These are phyloP conservation scores for Agrenia bidenticulata DNA, from an alignment of 2,888 invertebrate species.

Conservation along the genomic window DNA sequence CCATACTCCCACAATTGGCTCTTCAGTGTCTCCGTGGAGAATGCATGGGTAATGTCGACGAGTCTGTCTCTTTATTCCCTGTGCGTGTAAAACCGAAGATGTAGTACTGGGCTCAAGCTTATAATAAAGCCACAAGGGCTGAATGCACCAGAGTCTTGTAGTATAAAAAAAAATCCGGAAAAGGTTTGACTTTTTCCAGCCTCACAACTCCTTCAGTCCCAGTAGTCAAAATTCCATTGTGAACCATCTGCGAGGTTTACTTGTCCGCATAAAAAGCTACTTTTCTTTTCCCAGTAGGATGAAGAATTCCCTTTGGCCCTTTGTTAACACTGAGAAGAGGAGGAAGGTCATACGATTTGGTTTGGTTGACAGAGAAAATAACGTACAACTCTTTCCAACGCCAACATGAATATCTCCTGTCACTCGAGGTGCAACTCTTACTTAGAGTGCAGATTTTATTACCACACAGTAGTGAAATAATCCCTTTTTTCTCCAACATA, in stretches of 20 bases:
- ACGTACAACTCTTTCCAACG: background rate
- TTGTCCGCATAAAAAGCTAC: background rate
- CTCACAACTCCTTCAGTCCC: too few relatives aligned
- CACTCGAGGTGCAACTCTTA: background rate
- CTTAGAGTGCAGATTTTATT: background rate
- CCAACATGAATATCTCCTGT: background rate
- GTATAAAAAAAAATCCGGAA: background rate
- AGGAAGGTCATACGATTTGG: too few relatives aligned
- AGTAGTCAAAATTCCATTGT: background rate
- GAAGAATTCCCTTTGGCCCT: background rate
- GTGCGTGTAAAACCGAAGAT: too few relatives aligned
- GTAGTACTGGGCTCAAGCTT: too few relatives aligned
- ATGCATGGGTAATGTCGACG: too few relatives aligned
- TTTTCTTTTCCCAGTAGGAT: background rate
- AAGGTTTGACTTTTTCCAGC: background rate
- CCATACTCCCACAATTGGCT: background rate
- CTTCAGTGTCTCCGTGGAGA: too few relatives aligned
- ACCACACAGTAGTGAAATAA: background rate
- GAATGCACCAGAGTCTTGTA: background rate
- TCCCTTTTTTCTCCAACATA: background rate
- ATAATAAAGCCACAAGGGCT: too few relatives aligned
- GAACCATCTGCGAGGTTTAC: background rate
- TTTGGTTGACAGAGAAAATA: too few relatives aligned
- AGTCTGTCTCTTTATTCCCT: too few relatives aligned
- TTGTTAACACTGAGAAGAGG: background rate